phyloP scores from a whole-genome alignment of 92 coral and sea anemone genomes.

The Scolanthus callimorphus region DNA sequence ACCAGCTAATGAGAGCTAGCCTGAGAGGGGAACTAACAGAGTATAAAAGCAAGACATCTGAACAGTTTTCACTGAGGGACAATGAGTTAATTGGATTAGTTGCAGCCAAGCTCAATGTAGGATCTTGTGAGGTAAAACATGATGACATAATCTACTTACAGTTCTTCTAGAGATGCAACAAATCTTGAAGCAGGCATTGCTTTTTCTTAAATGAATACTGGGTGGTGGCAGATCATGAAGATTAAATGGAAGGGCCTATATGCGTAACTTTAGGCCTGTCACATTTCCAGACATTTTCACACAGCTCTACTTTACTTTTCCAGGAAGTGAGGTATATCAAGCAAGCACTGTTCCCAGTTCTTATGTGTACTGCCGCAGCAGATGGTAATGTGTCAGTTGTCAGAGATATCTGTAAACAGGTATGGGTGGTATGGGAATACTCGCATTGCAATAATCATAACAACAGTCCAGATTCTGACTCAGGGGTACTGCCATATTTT shows the following conservation, averaged over 20 bases:
- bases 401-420: conserved; percentile 81
- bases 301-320: neutral
- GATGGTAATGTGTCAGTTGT: conserved; percentile 68
- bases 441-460: no score
- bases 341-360: conserved; percentile 84
- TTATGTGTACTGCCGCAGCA: conserved; percentile 92
- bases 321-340: conserved; percentile 94
- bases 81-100: conserved; percentile 78
- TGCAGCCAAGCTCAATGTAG: conserved; percentile 85
- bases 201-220: no score
- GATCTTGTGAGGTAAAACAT: conserved; percentile 82
- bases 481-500: no score
- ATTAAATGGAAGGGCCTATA: no score
- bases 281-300: no score
- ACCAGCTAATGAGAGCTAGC: conserved; percentile 77
- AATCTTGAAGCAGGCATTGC: no score
- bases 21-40: conserved; percentile 93
- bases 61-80: conserved; percentile 85
- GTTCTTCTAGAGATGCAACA: no score
- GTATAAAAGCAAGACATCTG: conserved; percentile 40
- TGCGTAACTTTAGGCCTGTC: no score
- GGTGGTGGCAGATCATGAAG: no score
- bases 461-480: no score
- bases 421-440: neutral
- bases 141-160: no score